phyloP scores from a whole-genome alignment of 2,113 vertebrate species.

The Catharus minimus region DNA sequence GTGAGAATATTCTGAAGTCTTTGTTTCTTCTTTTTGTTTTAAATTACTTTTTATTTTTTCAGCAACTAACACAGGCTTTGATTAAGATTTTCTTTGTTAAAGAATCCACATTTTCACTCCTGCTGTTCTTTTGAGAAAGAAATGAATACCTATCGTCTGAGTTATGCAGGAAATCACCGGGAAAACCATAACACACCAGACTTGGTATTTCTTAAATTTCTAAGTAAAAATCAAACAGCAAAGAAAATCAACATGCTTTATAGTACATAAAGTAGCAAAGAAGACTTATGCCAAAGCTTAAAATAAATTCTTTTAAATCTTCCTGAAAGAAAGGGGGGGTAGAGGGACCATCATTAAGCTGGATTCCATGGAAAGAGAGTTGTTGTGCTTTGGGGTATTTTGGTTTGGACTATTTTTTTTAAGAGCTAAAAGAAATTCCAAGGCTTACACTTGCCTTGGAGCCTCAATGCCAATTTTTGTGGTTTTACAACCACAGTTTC shows the following conservation, averaged over 20 bases:
- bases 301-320: constrained; percentile 19
- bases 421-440: constrained; percentile 59
- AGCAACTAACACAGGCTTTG: not conserved
- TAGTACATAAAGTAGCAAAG: constrained; percentile 7
- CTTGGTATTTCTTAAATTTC: constrained; percentile 17
- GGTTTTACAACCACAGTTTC: constrained; percentile 50
- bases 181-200: constrained; percentile 7
- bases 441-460: constrained; percentile 58
- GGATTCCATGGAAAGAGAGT: constrained; percentile 43
- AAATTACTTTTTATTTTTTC: constrained; percentile 12
- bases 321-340: not conserved
- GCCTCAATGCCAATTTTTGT: constrained; percentile 49
- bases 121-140: constrained; percentile 25
- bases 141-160: constrained; percentile 24
- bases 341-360: not conserved
- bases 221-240: constrained; percentile 1
- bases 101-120: not conserved
- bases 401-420: constrained; percentile 11
- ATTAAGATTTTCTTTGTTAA: constrained; percentile 27
- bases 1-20: not conserved
- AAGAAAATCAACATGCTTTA: not conserved
- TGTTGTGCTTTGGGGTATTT: constrained; percentile 42
- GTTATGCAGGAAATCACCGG: not conserved
- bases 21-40: not conserved
- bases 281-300: not conserved